Conservation (phyloP, 2,888 invertebrate genomes). For the Caenorhabditis auriculariae region DNA sequence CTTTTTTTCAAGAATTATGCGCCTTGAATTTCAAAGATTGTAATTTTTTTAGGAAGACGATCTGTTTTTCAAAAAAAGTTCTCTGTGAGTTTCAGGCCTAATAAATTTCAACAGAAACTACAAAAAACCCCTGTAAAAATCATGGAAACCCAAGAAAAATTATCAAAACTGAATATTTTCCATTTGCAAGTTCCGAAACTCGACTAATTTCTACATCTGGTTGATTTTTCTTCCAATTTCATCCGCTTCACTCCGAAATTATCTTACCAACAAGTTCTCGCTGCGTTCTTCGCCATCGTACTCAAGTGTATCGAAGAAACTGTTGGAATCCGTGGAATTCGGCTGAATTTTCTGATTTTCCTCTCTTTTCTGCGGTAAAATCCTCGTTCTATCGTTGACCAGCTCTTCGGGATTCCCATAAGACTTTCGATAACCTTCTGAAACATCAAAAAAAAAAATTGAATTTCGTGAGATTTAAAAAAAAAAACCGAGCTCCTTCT, state of each 20-base stretch:
- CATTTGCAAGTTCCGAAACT: too few relatives aligned
- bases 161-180: too few relatives aligned
- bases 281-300: not conserved
- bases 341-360: not conserved
- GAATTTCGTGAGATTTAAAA: not conserved
- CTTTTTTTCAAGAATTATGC: too few relatives aligned
- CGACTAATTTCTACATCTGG: not conserved
- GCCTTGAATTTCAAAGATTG: too few relatives aligned
- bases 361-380: not conserved
- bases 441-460: not conserved
- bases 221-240: not conserved
- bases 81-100: too few relatives aligned
- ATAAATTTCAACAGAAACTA: too few relatives aligned
- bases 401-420: slow-evolving; percentile 28
- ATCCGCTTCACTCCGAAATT: too few relatives aligned
- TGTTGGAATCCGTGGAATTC: too few relatives aligned
- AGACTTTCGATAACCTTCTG: slow-evolving; percentile 20
- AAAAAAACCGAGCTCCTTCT: slow-evolving; percentile 14
- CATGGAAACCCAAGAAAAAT: too few relatives aligned
- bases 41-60: too few relatives aligned
- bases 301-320: slow-evolving; percentile 22
- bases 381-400: slow-evolving; percentile 2
- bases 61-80: too few relatives aligned
- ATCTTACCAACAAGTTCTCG: slow-evolving; percentile 11
- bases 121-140: too few relatives aligned